Percentiles rank a stretch among this genome's conserved stretches.
These are phyloP conservation scores for Sebastes flavidus DNA, from an alignment of 2,797 vertebrate genomes.

Conservation along the genomic window DNA sequence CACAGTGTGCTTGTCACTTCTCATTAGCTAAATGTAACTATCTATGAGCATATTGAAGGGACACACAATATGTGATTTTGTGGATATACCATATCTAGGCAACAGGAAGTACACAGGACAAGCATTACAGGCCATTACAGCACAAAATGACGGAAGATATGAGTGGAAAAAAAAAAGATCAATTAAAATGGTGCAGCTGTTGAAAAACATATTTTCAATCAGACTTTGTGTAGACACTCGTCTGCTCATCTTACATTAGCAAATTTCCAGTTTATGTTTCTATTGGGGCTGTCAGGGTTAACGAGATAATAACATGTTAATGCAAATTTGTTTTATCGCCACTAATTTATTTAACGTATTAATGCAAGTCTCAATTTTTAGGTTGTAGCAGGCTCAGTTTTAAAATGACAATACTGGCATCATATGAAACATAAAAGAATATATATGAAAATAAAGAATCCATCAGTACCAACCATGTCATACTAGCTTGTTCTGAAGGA, in stretches of 20 bases:
- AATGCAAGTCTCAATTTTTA: no score
- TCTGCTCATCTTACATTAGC: neutral
- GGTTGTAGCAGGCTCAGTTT: no score
- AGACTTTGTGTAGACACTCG: neutral
- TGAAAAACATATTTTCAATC: neutral
- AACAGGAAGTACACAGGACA: neutral
- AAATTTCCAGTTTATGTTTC: no score
- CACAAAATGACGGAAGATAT: neutral
- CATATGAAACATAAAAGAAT: no score
- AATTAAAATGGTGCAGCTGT: neutral
- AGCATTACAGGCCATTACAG: neutral
- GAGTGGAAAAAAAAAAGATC: neutral
- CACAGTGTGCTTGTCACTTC: neutral
- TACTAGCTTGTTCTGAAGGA: no score
- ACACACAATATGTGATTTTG: constrained; percentile 14
- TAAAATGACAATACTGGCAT: no score
- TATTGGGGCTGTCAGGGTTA: no score
- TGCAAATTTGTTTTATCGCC: no score
- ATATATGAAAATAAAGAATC: no score
- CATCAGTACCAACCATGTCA: no score
- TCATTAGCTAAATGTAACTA: constrained; percentile 27
- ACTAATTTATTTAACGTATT: no score
- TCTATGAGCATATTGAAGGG: constrained; percentile 24
- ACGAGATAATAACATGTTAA: no score
- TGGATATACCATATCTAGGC: neutral